A percentile compares a stretch with the other conserved stretches of the same genome.
Conservation (phyloP, 1,140 invertebrate species). For the Zaprionus taronus region DNA sequence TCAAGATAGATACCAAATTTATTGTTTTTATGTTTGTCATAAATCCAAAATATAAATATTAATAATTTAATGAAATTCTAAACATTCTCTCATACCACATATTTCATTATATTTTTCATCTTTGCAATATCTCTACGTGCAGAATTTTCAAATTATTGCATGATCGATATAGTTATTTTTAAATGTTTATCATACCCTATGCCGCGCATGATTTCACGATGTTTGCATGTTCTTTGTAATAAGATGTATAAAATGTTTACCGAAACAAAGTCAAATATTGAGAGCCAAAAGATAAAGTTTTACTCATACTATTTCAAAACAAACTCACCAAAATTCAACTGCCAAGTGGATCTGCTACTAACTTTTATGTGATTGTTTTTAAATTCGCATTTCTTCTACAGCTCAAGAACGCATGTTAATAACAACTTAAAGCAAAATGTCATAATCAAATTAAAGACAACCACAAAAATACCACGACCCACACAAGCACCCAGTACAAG, state of each 20-base stretch:
- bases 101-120: conserved; percentile 7
- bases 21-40: not conserved
- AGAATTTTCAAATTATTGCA: conserved; percentile 33
- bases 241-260: conserved; percentile 13
- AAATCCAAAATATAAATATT: not conserved
- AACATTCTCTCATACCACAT: not conserved
- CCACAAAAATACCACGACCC: conserved; percentile 38
- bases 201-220: conserved; percentile 17
- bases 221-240: conserved; percentile 37
- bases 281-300: conserved; percentile 56
- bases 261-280: conserved; percentile 26
- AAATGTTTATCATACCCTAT: conserved; percentile 15
- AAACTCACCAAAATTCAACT: conserved; percentile 26
- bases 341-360: conserved; percentile 61
- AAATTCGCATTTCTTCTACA: conserved; percentile 82
- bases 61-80: not conserved
- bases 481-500: conserved; percentile 51
- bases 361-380: conserved; percentile 70
- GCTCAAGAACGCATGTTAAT: conserved; percentile 82
- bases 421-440: conserved; percentile 68
- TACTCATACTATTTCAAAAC: conserved; percentile 8
- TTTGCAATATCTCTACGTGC: not conserved
- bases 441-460: conserved; percentile 62
- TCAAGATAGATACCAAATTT: not conserved
- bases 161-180: conserved; percentile 17